Conservation (phyloP, 2,113 vertebrate genomes). For the Mormoops blainvillei region DNA sequence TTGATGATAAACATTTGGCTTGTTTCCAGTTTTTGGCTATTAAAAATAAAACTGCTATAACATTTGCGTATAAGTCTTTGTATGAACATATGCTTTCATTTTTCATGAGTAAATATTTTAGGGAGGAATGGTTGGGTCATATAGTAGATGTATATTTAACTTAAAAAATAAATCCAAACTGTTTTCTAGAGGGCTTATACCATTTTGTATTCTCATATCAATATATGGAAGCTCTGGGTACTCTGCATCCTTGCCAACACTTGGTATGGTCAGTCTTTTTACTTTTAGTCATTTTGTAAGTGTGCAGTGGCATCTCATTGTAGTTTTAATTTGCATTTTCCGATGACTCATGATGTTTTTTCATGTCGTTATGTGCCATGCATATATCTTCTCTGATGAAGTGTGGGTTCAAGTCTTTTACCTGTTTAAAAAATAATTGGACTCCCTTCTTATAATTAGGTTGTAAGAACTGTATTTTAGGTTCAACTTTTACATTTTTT, state of each 20-base stretch:
- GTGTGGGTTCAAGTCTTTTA: neutral
- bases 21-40: neutral
- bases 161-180: neutral
- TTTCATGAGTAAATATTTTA: neutral
- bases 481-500: neutral
- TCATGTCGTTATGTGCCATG: neutral
- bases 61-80: neutral
- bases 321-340: neutral
- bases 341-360: neutral
- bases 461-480: neutral
- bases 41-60: neutral
- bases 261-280: neutral
- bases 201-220: neutral
- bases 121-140: neutral
- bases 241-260: neutral
- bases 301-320: neutral
- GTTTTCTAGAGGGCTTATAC: neutral
- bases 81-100: neutral
- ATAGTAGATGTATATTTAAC: neutral
- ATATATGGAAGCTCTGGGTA: neutral
- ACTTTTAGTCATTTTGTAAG: neutral
- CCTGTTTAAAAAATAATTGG: neutral
- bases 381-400: neutral
- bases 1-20: neutral
- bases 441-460: neutral